Percentiles rank a stretch among this genome's conserved stretches.
Evolutionary conservation across 2,113 vertebrate species (phyloP).

Genomic region (Tautogolabrus adspersus): DNA sequence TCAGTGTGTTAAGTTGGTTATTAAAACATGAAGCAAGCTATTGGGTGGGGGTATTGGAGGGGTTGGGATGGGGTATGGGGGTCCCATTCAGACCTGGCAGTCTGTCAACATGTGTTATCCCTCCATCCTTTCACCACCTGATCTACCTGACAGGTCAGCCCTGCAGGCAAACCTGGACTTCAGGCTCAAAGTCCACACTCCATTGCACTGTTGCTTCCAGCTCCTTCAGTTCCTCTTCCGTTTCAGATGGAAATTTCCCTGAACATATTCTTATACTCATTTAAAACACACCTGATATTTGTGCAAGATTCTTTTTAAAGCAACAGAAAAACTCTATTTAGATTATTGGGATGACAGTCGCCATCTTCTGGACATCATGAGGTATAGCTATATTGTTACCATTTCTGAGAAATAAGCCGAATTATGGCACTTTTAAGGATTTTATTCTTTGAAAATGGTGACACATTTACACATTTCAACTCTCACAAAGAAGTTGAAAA

Average conservation of each 20-base stretch:
- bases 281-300: background rate
- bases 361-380: conserved; percentile 54
- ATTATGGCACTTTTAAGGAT: too few species aligned
- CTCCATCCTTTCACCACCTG: conserved; percentile 60
- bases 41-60: too few species aligned
- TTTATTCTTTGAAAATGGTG: too few species aligned
- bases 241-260: conserved; percentile 5
- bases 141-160: conserved; percentile 81
- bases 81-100: conserved; percentile 13
- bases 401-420: background rate
- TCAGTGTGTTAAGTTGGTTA: background rate
- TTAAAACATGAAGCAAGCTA: conserved; percentile 12
- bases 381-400: background rate
- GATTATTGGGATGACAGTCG: background rate
- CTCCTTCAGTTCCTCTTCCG: conserved; percentile 11
- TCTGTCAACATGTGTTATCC: conserved; percentile 79
- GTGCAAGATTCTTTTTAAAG: background rate
- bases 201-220: conserved; percentile 37
- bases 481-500: background rate
- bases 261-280: background rate
- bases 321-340: background rate
- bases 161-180: conserved; percentile 58
- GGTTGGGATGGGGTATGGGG: background rate
- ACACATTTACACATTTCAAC: too few species aligned
- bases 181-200: conserved; percentile 31